These are phyloP conservation scores for Drosophila ficusphila DNA, from an alignment of 1,140 invertebrate species.

Conservation along the genomic window DNA sequence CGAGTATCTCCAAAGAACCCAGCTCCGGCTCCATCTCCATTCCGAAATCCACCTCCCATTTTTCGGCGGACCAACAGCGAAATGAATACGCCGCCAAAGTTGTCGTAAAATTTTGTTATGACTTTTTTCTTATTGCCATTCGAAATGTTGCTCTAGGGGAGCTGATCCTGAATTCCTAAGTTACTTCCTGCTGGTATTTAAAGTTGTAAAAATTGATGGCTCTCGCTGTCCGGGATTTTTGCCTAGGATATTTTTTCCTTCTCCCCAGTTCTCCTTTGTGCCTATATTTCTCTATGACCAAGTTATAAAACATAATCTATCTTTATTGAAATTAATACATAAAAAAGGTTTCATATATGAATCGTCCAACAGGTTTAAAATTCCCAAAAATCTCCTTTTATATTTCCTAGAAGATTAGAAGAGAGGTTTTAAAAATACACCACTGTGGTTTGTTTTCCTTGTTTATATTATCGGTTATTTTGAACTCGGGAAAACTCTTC, in stretches of 20 bases:
- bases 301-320: neutral
- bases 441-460: too few species aligned
- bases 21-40: too few species aligned
- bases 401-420: too few species aligned
- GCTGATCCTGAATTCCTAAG: constrained; percentile 48
- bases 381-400: too few species aligned
- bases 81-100: constrained; percentile 76
- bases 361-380: too few species aligned
- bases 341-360: too few species aligned
- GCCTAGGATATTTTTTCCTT: constrained; percentile 14
- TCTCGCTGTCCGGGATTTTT: neutral
- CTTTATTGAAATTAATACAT: neutral
- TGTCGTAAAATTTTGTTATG: constrained; percentile 82
- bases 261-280: neutral
- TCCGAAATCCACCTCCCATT: neutral
- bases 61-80: constrained; percentile 16
- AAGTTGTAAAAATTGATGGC: constrained; percentile 79
- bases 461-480: too few species aligned
- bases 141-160: constrained; percentile 54
- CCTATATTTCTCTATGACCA: neutral
- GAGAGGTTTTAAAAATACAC: too few species aligned
- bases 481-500: neutral
- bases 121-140: constrained; percentile 81
- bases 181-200: constrained; percentile 78
- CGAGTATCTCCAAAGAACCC: neutral